Evolutionary conservation across 2,797 vertebrate genomes (phyloP), one percentile per base, ranked within the genome.

Genomic region (Ctenopoma multispine): DNA sequence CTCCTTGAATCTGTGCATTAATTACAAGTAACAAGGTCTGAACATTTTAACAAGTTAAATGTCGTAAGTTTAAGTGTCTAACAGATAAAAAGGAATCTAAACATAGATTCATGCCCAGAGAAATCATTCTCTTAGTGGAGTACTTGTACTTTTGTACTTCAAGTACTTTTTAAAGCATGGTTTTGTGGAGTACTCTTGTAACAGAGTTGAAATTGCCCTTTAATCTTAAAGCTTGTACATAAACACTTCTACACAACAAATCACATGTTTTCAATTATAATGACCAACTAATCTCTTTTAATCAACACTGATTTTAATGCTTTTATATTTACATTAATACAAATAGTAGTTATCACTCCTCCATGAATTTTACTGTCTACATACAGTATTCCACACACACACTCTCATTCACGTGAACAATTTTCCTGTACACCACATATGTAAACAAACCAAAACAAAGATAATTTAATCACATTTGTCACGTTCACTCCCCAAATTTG

Each of bases 401-500:
- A 23, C 29, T 2, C 29, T 31, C 55, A 27, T 40, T 40, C 2
- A n/a, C 48, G 58, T 21, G 63, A 53, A 59, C 41, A 54, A 23
- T 27, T 7, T 48, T 18, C 63, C 58, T 53, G 2, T 24, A 40
- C 23, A 59, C 23, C 18, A 29, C 9, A 29, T 4, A 9, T 63
- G 15, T 18, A 27, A 21, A 12, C 11, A 59, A 27, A 72, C 15
- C 24, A 70, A 56, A 44, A 51, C 29, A 41, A 47, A 18, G 1
- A 57, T 34, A 15, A 70, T 50, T 58, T 29, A 44, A 34, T 41
- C 1, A 50, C 48, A 7, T 4, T 2, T 27, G 48, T 63, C 24
- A 29, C 14, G 57, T 60, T 90, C 79, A 92, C 62, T 96, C 93
- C 59, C 96, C 97, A 88, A 99, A 96, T 0, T 90, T 94, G 65